Base-by-base conservation (phyloP, 2,888 invertebrate genomes). In the Temnothorax unifasciatus region DNA sequence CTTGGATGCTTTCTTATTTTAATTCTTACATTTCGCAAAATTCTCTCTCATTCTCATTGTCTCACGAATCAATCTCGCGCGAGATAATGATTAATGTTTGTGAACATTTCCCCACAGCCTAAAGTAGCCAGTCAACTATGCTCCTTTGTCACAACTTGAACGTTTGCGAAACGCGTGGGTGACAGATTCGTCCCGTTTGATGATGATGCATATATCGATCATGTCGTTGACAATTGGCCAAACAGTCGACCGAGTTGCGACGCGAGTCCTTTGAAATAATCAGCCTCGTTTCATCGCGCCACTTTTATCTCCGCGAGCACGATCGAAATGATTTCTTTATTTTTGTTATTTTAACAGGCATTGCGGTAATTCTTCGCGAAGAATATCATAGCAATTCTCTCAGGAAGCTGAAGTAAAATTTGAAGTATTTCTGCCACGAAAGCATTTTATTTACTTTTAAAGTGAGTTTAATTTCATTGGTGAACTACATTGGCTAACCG, bases 171-270 rank as follows among this genome's bases (percentile, higher is more conserved):
- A 77, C 21, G 21, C 41, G 18, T 6, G 38, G 13, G 29, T 77
- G 54, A 71, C 71, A 44, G 71, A 77, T 69, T 25, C 25, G n/a
- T 9, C 13, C 3, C 13, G 13, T 69, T 57, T 77, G 44, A 77
- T 54, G 54, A 69, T 11, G 15, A 11, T 13, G 44, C 52, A n/a
- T 44, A 25, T 57, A 54, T 77, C 41, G 77, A 77, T 69, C 44
- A 44, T 38, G 18, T 25, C 13, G 25, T 77, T 77, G 77, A 77
- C 54, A 69, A 71, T 71, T 54, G 71, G 69, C 77, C 71, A 77
- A 77, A 69, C 69, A 77, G 71, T 77, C 29, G n/a, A 9, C 6
- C 11, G 34, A 9, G 54, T 69, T 57, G n/a, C 74, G 47, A 21
- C 41, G 44, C 50, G 18, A 50, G 21, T 34, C 25, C 15, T 50